Evolutionary conservation across 1,140 invertebrate genomes (phyloP), one percentile per base, ranked within the genome.

Genomic region (Tetramorium parvispinum): DNA sequence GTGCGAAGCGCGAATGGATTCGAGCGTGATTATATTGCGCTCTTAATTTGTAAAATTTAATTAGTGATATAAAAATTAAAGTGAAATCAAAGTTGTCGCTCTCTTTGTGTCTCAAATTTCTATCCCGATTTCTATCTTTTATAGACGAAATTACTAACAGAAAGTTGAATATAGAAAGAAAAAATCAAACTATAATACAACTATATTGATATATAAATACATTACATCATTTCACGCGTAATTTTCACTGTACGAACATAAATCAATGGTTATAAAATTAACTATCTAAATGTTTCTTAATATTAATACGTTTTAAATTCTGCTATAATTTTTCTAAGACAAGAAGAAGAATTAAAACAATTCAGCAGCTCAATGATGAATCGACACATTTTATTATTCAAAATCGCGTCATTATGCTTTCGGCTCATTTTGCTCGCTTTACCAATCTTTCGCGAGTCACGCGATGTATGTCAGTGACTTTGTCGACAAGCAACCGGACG

Each of bases 401-500:
- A 43, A 76, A 43, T 40, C 21, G 37, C 13, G 37, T 18, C 21
- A 5, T 16, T n/a, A 57, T 5, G 1, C 49, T 78, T 63, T 51
- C 13, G 6, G 37, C 11, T 37, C 3, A 51, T 63, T 79, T 63
- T 49, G 5, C 10, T 65, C 2, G 77, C 53, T 27, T 81, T 57
- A 37, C 8, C 18, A 81, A 75, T 21, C 8, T n/a, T n/a, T 81
- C 65, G 21, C 21, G 27, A 81, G 55, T 66, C 46, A 18, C 18
- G n/a, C n/a, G n/a, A n/a, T n/a, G 37, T 27, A 53, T 21, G 32
- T 68, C 61, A 53, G 21, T 46, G 32, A 70, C 49, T 37, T 57
- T 37, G 49, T 53, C 46, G 49, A 70, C 46, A 51, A 37, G 32
- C 49, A 70, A 70, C 63, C 63, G 49, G 63, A 81, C 46, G 51